These are phyloP conservation scores for Drosophila neonasuta DNA, from an alignment of 2,888 invertebrate species.

Conservation along the genomic window DNA sequence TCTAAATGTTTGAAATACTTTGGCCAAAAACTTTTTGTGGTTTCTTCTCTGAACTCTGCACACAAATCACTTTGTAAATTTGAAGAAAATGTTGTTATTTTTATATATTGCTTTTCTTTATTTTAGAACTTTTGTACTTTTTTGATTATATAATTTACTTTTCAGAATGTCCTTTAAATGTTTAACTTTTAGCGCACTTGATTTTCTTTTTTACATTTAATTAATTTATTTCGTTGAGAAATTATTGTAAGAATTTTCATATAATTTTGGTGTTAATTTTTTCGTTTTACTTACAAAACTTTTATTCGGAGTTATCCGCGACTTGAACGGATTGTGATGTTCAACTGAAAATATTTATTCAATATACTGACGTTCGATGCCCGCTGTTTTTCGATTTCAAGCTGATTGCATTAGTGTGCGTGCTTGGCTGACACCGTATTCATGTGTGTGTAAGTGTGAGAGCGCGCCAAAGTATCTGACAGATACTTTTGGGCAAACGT, in stretches of 20 bases:
- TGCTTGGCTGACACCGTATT: slow-evolving; percentile 27
- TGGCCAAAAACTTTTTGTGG: slow-evolving; percentile 35
- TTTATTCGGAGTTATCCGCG: slow-evolving; percentile 83
- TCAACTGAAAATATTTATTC: slow-evolving; percentile 83
- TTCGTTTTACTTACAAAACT: slow-evolving; percentile 82
- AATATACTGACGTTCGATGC: slow-evolving; percentile 81
- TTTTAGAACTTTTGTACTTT: neutral
- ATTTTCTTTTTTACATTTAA: slow-evolving; percentile 11
- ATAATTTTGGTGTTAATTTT: slow-evolving; percentile 29
- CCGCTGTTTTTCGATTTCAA: slow-evolving; percentile 71
- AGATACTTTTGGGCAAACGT: slow-evolving; percentile 60
- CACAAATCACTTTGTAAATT: slow-evolving; percentile 17
- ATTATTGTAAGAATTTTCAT: slow-evolving; percentile 25
- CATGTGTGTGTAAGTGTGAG: slow-evolving; percentile 34
- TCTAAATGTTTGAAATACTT: slow-evolving; percentile 50
- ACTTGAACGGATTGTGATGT: slow-evolving; percentile 83
- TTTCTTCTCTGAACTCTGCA: slow-evolving; percentile 9
- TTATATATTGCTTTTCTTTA: neutral
- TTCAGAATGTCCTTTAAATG: slow-evolving; percentile 29
- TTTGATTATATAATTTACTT: slow-evolving; percentile 53
- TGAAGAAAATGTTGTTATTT: slow-evolving; percentile 6
- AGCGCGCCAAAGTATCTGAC: slow-evolving; percentile 47
- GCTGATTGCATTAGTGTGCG: slow-evolving; percentile 49
- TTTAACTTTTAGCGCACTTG: slow-evolving; percentile 26
- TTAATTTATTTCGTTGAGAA: slow-evolving; percentile 12